A percentile compares a stretch with the other conserved stretches of the same genome.
Conservation (phyloP, 2,797 vertebrate species). For the Squalus acanthias region DNA sequence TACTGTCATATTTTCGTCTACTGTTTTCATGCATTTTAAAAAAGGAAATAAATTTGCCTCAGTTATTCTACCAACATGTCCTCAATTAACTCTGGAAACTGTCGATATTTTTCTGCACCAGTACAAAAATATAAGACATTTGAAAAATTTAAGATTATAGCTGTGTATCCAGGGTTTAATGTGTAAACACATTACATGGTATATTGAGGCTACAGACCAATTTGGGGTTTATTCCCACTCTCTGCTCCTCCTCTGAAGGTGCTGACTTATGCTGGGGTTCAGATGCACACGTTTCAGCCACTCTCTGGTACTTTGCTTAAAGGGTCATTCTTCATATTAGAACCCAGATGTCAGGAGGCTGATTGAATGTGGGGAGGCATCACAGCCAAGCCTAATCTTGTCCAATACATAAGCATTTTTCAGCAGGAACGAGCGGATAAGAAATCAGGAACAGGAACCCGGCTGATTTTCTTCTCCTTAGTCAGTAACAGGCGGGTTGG, state of each 20-base stretch:
- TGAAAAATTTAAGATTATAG: not conserved
- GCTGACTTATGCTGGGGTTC: not conserved
- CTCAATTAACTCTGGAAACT: not conserved
- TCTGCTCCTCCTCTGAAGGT: not conserved
- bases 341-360: not conserved
- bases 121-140: not conserved
- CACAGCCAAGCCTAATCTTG: not conserved
- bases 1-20: not conserved
- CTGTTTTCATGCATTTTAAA: not conserved
- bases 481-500: not conserved
- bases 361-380: not conserved
- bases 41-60: not conserved
- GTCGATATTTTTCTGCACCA: not conserved
- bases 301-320: not conserved
- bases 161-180: not conserved
- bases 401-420: not conserved
- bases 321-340: not conserved
- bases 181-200: not conserved
- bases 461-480: not conserved
- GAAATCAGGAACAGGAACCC: not conserved
- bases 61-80: not conserved
- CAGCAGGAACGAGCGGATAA: not conserved
- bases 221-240: not conserved
- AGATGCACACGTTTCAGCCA: not conserved
- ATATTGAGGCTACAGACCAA: not conserved